Percentiles rank a stretch among this genome's conserved stretches.
Conservation (phyloP, 2,888 invertebrate genomes). For the Pseudolycoriella hygida region DNA sequence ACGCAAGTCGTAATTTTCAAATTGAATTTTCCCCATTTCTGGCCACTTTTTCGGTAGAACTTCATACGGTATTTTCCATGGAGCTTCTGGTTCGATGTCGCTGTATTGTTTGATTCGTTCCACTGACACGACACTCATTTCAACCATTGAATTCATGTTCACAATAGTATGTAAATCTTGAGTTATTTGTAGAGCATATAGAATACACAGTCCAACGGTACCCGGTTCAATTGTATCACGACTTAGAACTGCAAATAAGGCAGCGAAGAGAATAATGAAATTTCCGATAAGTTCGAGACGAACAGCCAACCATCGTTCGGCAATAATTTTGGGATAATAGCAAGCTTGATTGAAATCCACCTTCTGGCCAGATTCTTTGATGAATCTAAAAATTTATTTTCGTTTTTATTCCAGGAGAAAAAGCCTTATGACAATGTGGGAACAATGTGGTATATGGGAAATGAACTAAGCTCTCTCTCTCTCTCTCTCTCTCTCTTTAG, state of each 20-base stretch:
- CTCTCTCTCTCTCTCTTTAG: too few species aligned
- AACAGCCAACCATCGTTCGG: constrained; percentile 31
- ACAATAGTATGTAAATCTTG: constrained; percentile 37
- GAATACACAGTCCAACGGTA: constrained; percentile 34
- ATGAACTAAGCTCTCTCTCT: too few species aligned
- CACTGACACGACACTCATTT: constrained; percentile 40
- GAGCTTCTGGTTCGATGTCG: constrained; percentile 21
- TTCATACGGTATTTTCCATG: constrained; percentile 26
- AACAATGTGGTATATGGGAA: too few species aligned
- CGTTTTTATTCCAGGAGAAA: too few species aligned
- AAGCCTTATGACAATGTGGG: too few species aligned
- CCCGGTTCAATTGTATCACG: constrained; percentile 21
- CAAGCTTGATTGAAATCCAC: constrained; percentile 36
- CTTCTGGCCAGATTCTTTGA: constrained; percentile 31
- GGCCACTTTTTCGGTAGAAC: constrained; percentile 48
- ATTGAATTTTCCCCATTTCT: constrained; percentile 54
- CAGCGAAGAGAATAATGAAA: constrained; percentile 35
- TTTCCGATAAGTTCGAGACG: constrained; percentile 34
- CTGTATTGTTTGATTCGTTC: constrained; percentile 41
- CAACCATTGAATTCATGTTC: constrained; percentile 36
- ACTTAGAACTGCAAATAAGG: constrained; percentile 35
- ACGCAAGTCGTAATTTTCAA: constrained; percentile 65
- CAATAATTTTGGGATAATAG: constrained; percentile 32
- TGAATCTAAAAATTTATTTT: constrained; percentile 29
- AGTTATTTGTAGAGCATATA: constrained; percentile 30